Percentiles rank a stretch among this genome's conserved stretches.
phyloP scores from a whole-genome alignment of 2,797 vertebrate genomes.

The Streptopelia turtur region DNA sequence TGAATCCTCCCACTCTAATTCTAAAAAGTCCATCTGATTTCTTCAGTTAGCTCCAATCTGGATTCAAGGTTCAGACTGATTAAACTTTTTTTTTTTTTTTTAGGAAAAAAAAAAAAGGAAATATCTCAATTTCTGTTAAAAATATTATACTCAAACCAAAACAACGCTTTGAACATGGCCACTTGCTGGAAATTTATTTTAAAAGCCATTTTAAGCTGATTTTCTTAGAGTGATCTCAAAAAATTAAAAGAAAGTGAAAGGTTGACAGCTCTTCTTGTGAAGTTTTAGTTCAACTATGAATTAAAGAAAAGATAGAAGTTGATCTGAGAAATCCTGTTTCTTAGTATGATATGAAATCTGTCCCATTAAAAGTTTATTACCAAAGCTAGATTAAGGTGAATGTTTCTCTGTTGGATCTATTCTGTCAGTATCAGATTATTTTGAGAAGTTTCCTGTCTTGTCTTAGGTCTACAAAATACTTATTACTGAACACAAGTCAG shows the following conservation, averaged over 20 bases:
- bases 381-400: slow-evolving; percentile 45
- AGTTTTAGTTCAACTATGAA: slow-evolving; percentile 15
- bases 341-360: slow-evolving; percentile 17
- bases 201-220: neutral
- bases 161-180: neutral
- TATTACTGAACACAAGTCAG: neutral
- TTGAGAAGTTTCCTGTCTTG: slow-evolving; percentile 46
- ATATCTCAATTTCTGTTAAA: neutral
- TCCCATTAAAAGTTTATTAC: slow-evolving; percentile 37
- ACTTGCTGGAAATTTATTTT: neutral
- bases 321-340: slow-evolving; percentile 52
- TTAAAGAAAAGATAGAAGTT: slow-evolving; percentile 16
- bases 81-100: neutral
- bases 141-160: neutral
- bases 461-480: slow-evolving; percentile 27
- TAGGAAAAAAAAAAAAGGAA: neutral
- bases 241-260: neutral
- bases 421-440: slow-evolving; percentile 2
- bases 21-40: neutral
- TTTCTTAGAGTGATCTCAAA: neutral
- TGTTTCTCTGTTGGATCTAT: slow-evolving; percentile 16
- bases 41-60: neutral
- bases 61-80: neutral
- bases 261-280: neutral
- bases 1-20: neutral